Evolutionary conservation across 1,140 invertebrate species (phyloP).

Genomic region (Drosophila athabasca): DNA sequence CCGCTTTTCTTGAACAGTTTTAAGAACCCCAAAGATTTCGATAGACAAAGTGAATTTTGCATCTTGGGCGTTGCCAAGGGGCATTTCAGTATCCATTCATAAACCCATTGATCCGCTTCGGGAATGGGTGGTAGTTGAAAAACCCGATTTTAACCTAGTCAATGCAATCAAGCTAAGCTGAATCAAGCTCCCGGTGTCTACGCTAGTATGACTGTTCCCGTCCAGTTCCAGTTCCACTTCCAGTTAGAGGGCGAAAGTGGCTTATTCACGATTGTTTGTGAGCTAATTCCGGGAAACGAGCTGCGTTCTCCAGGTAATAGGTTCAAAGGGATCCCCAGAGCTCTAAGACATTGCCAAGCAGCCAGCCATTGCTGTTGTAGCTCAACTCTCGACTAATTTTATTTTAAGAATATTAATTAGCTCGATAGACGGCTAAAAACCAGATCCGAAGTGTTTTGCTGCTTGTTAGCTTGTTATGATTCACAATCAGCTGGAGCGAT

Average conservation of each 20-base stretch:
- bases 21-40: too few species aligned
- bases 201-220: conserved; percentile 18
- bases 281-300: conserved; percentile 44
- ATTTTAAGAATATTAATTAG: conserved; percentile 68
- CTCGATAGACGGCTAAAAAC: conserved; percentile 41
- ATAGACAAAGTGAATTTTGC: too few species aligned
- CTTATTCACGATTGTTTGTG: conserved; percentile 49
- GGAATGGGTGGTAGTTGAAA: conserved; percentile 32
- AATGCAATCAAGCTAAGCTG: conserved; percentile 13
- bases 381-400: conserved; percentile 20
- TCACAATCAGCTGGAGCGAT: conserved; percentile 29
- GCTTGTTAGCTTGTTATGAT: conserved; percentile 47
- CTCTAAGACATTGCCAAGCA: background rate
- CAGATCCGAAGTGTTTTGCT: conserved; percentile 57
- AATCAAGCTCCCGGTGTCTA: background rate
- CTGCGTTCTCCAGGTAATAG: conserved; percentile 49
- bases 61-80: background rate
- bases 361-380: background rate
- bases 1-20: too few species aligned
- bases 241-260: conserved; percentile 25
- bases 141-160: background rate
- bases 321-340: conserved; percentile 52
- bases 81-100: background rate
- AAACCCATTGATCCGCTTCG: conserved; percentile 13
- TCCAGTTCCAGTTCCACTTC: conserved; percentile 39